Conservation (phyloP, 2,888 invertebrate species). For the Cistogaster globosa region DNA sequence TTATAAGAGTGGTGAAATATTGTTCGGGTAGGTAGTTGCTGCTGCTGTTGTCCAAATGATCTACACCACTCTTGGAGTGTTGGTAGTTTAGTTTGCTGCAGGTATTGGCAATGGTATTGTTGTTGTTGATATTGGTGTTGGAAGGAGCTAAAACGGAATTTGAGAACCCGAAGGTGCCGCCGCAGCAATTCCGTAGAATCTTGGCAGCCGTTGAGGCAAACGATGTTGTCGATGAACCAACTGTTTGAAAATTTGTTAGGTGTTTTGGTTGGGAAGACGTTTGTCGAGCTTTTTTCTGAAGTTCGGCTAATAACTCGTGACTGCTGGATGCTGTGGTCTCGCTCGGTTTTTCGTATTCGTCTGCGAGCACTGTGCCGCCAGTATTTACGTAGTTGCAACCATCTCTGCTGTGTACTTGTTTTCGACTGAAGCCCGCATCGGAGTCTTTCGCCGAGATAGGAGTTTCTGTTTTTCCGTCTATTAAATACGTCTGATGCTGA, state of each 20-base stretch:
- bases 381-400: constrained; percentile 79
- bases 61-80: constrained; percentile 45
- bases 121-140: constrained; percentile 55
- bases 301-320: constrained; percentile 59
- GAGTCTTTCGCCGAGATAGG: constrained; percentile 67
- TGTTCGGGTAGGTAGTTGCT: constrained; percentile 50
- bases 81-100: constrained; percentile 70
- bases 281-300: constrained; percentile 54
- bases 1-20: constrained; percentile 78
- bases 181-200: constrained; percentile 80
- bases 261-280: constrained; percentile 17
- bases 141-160: constrained; percentile 72
- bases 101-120: constrained; percentile 69
- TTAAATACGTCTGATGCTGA: constrained; percentile 40
- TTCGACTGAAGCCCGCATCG: constrained; percentile 63
- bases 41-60: constrained; percentile 40
- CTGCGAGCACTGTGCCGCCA: constrained; percentile 78
- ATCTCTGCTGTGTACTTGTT: constrained; percentile 70
- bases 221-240: constrained; percentile 65
- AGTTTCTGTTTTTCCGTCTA: constrained; percentile 70
- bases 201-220: constrained; percentile 76
- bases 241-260: constrained; percentile 42
- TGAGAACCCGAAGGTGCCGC: constrained; percentile 74
- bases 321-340: constrained; percentile 68
- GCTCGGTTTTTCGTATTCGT: constrained; percentile 73